Evolutionary conservation across 2,888 invertebrate species (phyloP), one percentile per base, ranked within the genome.

Genomic region (Pantelozetes paolii): DNA sequence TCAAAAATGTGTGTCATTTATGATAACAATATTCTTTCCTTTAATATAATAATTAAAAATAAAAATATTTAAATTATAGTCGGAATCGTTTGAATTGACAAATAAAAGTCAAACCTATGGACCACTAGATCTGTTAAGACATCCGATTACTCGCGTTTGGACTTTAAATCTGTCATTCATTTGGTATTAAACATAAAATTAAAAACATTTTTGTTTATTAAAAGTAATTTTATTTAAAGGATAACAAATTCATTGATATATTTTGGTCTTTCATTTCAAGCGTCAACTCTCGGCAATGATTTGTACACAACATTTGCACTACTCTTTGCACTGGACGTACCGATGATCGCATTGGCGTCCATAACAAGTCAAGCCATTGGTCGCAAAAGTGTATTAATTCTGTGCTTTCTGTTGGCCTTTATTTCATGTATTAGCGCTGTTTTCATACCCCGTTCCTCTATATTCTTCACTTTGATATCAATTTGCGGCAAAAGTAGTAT

Each of bases 351-450:
- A 11, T 8, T 36, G 11, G 36, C 36, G 6, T 36, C 36, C 6
- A 11, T 11, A 93, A 80, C 83, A 94, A 67, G 87, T 89, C 93
- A 94, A 80, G 87, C 88, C 67, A 85, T 85, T 75, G 89, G 89
- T 0, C 85, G 94, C 76, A 86, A 94, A 76, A 93, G 93, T 92
- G 93, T 94, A 0, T 85, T 94, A 32, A 91, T 91, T 79, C 82
- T 91, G 50, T 89, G 90, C 67, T 92, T 92, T 91, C 88, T 92
- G 70, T 84, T 91, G 75, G 91, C 91, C 77, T 94, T 94, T 40
- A 85, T 89, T 73, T 89, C 90, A 79, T 94, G 94, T 80, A 87
- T 89, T 42, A 94, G 94, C 0, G 91, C 93, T 72, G 85, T 92
- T 78, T 84, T 94, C 71, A 92, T 94, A 0, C 83, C 86, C 81